These are phyloP conservation scores for Daboia siamensis DNA, from an alignment of 2,113 vertebrate genomes.

Conservation along the genomic window DNA sequence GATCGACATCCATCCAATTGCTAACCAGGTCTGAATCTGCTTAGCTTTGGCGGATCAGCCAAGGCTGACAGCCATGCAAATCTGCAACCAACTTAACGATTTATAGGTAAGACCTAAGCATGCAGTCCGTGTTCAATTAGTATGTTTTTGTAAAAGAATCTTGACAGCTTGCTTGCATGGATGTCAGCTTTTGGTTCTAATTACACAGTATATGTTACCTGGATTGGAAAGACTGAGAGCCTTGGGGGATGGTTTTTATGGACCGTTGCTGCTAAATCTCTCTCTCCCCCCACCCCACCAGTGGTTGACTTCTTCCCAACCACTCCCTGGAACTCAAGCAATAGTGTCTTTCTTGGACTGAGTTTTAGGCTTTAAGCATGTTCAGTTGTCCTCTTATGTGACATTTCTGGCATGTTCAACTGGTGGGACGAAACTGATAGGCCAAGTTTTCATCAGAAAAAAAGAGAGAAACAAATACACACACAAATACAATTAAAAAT, in stretches of 20 bases:
- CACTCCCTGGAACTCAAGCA: constrained; percentile 58
- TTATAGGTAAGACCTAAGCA: constrained; percentile 49
- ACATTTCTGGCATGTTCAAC: constrained; percentile 68
- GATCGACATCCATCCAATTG: background rate
- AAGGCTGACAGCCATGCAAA: constrained; percentile 28
- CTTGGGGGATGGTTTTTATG: constrained; percentile 59
- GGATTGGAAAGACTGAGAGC: constrained; percentile 52
- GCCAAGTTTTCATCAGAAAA: constrained; percentile 51
- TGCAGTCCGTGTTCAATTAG: constrained; percentile 55
- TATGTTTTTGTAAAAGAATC: constrained; percentile 49
- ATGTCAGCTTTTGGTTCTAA: constrained; percentile 46
- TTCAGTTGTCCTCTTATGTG: constrained; percentile 66
- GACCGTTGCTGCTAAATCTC: constrained; percentile 50
- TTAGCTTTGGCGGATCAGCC: background rate
- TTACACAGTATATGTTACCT: constrained; percentile 55
- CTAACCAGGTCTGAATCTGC: background rate
- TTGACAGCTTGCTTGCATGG: constrained; percentile 49
- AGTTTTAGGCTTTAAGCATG: constrained; percentile 61
- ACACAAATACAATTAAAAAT: background rate
- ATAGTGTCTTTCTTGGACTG: constrained; percentile 65
- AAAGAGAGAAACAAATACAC: background rate
- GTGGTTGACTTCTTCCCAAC: constrained; percentile 48
- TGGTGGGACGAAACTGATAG: constrained; percentile 67
- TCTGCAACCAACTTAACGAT: constrained; percentile 44
- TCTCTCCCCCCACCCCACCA: constrained; percentile 19